Base-by-base conservation (phyloP, 2,113 vertebrate genomes). In the Embiotoca jacksoni region DNA sequence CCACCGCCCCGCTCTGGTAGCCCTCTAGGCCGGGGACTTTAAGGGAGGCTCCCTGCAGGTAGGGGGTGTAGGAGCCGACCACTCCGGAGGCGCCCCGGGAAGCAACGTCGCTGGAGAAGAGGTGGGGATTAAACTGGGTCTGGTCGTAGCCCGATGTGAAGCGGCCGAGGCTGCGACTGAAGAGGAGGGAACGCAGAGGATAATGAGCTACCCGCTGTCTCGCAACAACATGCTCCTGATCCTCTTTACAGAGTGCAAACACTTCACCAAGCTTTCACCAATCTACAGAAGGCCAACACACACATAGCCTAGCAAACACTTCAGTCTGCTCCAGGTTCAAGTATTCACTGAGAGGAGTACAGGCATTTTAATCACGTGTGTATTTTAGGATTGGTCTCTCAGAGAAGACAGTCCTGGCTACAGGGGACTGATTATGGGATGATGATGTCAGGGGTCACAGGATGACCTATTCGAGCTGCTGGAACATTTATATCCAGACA, bases 61-160 rank as follows among this genome's bases (percentile, higher is more conserved):
- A 96, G 36, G 93, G 93, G 82, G 91, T 94, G 82, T 93, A 94
- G 72, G 94, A 91, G 60, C 93, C 78, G 3, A 95, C 88, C 53
- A 95, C 72, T 35, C 83, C 91, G 0, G 89, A 84, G 80, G 81
- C 4, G 0, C 86, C 90, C 80, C 49, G 94, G 90, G 81, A 92
- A 85, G 92, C 93, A 81, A 58, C 64, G 55, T 91, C 93, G 16
- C 89, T 94, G 78, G 92, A 89, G 81, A 96, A 95, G 76, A 97
- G 92, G 78, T 96, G 96, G 81, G 96, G 95, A 87, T 95, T 97
- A 90, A 98, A 95, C 89, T 98, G 97, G 88, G 93, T 90, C 93
- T 98, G 97, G 79, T 99, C 97, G n/a, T 98, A 99, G 89, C 90
- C 96, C 0, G 94, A 90, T 59, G 93, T 88, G 91, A 98, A 99